Percentiles rank a stretch among this genome's conserved stretches.
Conservation (phyloP, 2,888 invertebrate genomes). For the Sinohyriopsis cumingii region DNA sequence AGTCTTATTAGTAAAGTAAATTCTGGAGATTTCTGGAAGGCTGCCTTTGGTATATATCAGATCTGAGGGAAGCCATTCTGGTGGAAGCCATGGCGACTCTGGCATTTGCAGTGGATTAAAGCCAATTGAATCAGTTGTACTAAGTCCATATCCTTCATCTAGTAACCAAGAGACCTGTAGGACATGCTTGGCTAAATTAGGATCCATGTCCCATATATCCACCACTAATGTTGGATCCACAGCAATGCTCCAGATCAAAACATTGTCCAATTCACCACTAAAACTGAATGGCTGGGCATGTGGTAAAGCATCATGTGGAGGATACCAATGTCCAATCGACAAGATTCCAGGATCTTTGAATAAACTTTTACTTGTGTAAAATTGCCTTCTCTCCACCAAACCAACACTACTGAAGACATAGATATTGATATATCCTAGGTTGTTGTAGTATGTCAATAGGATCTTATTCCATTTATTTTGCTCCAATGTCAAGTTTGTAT, state of each 20-base stretch:
- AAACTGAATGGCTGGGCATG: slow-evolving; percentile 28
- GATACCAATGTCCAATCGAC: slow-evolving; percentile 53
- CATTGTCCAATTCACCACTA: slow-evolving; percentile 47
- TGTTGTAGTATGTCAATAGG: slow-evolving; percentile 40
- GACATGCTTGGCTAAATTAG: slow-evolving; percentile 28
- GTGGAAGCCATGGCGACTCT: slow-evolving; percentile 44
- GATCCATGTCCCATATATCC: slow-evolving; percentile 47
- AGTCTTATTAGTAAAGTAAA: slow-evolving; percentile 27
- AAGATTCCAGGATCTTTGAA: slow-evolving; percentile 38
- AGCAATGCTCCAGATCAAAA: slow-evolving; percentile 45
- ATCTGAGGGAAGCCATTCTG: slow-evolving; percentile 52
- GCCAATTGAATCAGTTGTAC: slow-evolving; percentile 24
- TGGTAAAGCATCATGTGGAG: slow-evolving; percentile 33
- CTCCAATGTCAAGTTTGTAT: slow-evolving; percentile 37
- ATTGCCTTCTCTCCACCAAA: slow-evolving; percentile 22
- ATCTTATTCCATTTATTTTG: slow-evolving; percentile 51
- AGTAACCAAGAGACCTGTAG: slow-evolving; percentile 40
- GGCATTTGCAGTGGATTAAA: slow-evolving; percentile 27
- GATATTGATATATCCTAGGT: slow-evolving; percentile 33
- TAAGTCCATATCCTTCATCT: slow-evolving; percentile 48
- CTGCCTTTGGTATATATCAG: slow-evolving; percentile 22
- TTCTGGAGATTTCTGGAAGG: slow-evolving; percentile 23
- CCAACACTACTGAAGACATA: slow-evolving; percentile 42
- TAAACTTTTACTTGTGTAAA: slow-evolving; percentile 19
- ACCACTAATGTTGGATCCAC: slow-evolving; percentile 43